These are phyloP conservation scores for Achatina immaculata DNA, from an alignment of 1,140 invertebrate genomes.

Conservation along the genomic window DNA sequence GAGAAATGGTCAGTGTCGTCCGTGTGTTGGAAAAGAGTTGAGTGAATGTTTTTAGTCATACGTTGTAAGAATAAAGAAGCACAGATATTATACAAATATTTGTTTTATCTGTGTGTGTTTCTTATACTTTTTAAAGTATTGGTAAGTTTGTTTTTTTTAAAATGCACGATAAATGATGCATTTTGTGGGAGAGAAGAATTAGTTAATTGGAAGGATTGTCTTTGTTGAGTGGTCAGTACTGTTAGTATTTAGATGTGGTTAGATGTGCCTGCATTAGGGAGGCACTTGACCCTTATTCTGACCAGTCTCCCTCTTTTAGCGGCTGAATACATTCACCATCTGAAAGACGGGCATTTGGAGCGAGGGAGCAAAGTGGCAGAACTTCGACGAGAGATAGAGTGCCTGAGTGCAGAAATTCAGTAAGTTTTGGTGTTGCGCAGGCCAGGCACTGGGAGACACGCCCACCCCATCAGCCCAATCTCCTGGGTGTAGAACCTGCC, in stretches of 20 bases:
- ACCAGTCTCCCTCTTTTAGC: slow-evolving; percentile 44
- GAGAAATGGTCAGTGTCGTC: not conserved
- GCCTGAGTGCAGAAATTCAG: slow-evolving; percentile 41
- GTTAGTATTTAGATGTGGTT: slow-evolving; percentile 22
- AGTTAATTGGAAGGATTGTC: not conserved
- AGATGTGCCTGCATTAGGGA: slow-evolving; percentile 37
- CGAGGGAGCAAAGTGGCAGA: slow-evolving; percentile 37
- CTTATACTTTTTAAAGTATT: too few relatives aligned
- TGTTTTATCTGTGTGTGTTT: too few relatives aligned
- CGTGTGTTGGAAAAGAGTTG: not conserved
- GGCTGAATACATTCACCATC: slow-evolving; percentile 38
- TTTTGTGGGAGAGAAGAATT: not conserved
- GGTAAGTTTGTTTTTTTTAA: too few relatives aligned
- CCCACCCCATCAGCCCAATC: not conserved
- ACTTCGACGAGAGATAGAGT: slow-evolving; percentile 36
- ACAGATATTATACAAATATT: too few relatives aligned
- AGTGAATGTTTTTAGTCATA: too few relatives aligned
- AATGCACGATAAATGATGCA: slow-evolving; percentile 3
- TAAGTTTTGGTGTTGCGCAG: slow-evolving; percentile 35
- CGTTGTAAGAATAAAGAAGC: too few relatives aligned
- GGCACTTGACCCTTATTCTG: slow-evolving; percentile 44
- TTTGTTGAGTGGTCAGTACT: not conserved
- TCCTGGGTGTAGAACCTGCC: not conserved
- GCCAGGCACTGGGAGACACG: slow-evolving; percentile 1
- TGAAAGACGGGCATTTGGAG: slow-evolving; percentile 36